Conservation (phyloP, 2,888 invertebrate species). For the Trileptium ribeirensis region DNA sequence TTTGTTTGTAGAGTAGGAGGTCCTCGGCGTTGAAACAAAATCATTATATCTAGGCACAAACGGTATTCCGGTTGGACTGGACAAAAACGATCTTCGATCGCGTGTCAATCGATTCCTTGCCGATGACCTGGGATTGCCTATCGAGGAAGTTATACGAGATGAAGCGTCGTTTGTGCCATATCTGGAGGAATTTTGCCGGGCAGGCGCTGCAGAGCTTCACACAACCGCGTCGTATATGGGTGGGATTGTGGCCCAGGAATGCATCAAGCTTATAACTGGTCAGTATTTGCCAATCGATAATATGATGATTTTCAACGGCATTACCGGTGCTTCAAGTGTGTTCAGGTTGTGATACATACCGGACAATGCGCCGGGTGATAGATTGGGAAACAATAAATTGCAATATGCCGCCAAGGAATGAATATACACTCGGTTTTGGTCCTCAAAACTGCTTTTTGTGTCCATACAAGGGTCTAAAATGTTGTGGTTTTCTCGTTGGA, state of each 20-base stretch:
- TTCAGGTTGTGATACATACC: constrained; percentile 15
- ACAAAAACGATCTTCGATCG: constrained; percentile 24
- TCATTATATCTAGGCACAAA: constrained; percentile 42
- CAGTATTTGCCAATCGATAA: constrained; percentile 95
- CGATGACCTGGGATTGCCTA: background rate
- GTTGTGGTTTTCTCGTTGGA: too few relatives aligned
- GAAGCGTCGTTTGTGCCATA: constrained; percentile 3
- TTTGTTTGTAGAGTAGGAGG: background rate
- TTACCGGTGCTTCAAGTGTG: constrained; percentile 29
- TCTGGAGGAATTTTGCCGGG: constrained; percentile 58
- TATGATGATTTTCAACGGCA: constrained; percentile 82
- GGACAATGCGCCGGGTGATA: too few relatives aligned
- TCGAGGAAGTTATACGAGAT: background rate
- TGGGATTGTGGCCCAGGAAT: constrained; percentile 90
- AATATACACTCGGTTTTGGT: too few relatives aligned
- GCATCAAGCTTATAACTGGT: constrained; percentile 83
- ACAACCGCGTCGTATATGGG: constrained; percentile 84
- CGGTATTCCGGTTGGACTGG: constrained; percentile 38
- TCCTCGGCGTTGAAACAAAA: too few relatives aligned
- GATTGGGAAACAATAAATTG: too few relatives aligned
- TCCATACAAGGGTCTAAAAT: too few relatives aligned
- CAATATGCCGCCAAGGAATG: too few relatives aligned
- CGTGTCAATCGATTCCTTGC: constrained; percentile 13
- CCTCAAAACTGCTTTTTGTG: too few relatives aligned
- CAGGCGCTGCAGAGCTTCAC: constrained; percentile 88